phyloP scores from a whole-genome alignment of 2,888 invertebrate species.

The Vanessa cardui region DNA sequence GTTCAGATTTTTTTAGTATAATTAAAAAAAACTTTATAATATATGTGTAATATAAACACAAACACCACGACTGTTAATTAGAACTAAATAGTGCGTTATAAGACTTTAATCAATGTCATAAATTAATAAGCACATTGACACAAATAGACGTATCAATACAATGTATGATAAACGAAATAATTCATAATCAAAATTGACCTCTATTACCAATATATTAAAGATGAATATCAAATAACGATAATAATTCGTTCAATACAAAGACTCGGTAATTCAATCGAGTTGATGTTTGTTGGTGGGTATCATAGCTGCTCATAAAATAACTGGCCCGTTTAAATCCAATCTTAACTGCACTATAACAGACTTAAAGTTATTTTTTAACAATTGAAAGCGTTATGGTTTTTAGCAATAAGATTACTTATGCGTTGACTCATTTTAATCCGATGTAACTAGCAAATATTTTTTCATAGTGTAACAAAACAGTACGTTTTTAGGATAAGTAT shows the following conservation, averaged over 20 bases:
- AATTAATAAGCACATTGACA: slow-evolving; percentile 26
- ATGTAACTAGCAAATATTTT: not conserved
- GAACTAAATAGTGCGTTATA: not conserved
- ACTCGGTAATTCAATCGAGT: slow-evolving; percentile 58
- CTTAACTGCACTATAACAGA: slow-evolving; percentile 13
- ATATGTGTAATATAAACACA: too few relatives aligned
- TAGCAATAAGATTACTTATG: not conserved
- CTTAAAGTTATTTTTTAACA: too few relatives aligned
- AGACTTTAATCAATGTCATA: slow-evolving; percentile 12
- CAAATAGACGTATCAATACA: slow-evolving; percentile 27
- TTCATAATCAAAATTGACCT: not conserved
- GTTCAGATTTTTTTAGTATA: not conserved
- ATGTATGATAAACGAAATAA: slow-evolving; percentile 19
- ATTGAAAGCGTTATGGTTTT: not conserved
- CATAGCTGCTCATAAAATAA: slow-evolving; percentile 52
- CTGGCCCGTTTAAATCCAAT: slow-evolving; percentile 34
- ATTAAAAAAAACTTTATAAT: too few relatives aligned
- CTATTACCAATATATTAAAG: not conserved
- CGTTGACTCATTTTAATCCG: not conserved
- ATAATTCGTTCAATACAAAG: slow-evolving; percentile 15
- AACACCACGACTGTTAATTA: not conserved
- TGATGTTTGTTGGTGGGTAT: slow-evolving; percentile 50
- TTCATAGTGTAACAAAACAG: too few relatives aligned
- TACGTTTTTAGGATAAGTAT: too few relatives aligned
- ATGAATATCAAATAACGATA: slow-evolving; percentile 13